Evolutionary conservation across 2,888 invertebrate genomes (phyloP).

Genomic region (Craniophora ligustri): DNA sequence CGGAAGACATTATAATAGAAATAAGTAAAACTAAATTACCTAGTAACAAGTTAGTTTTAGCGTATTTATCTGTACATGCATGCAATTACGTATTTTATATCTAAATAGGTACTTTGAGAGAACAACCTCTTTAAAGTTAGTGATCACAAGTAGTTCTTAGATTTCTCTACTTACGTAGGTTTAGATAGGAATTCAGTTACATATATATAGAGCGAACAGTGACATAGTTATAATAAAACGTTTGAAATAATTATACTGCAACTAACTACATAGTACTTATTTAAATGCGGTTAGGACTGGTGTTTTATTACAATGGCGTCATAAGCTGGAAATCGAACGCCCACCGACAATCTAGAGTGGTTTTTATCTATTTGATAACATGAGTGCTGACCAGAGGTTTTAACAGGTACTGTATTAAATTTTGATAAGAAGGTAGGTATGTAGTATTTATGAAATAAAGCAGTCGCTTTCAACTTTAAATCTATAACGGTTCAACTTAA

Average conservation of each 20-base stretch:
- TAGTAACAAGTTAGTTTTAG: no score
- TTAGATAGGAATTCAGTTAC: slow-evolving; percentile 2
- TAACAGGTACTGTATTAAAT: slow-evolving; percentile 62
- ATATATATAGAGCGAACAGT: slow-evolving; percentile 8
- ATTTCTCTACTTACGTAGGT: background rate
- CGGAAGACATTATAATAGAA: no score
- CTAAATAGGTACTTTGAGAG: background rate
- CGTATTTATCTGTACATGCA: background rate
- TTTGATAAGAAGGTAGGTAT: slow-evolving; percentile 54
- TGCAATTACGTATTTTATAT: background rate
- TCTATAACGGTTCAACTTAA: slow-evolving; percentile 45
- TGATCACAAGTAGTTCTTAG: slow-evolving; percentile 1
- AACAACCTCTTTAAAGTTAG: background rate
- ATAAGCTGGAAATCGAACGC: slow-evolving; percentile 55
- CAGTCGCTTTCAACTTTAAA: slow-evolving; percentile 50
- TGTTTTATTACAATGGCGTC: slow-evolving; percentile 66
- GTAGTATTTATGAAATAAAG: slow-evolving; percentile 43
- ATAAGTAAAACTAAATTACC: no score
- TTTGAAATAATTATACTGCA: slow-evolving; percentile 16
- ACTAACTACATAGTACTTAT: slow-evolving; percentile 38
- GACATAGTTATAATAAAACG: slow-evolving; percentile 1
- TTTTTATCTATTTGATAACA: slow-evolving; percentile 75
- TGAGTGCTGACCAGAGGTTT: slow-evolving; percentile 66
- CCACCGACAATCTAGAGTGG: slow-evolving; percentile 74
- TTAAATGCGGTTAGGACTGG: slow-evolving; percentile 51